These are phyloP conservation scores for Trididemnum nubilum DNA, from an alignment of 23 tunicate genomes.

Conservation along the genomic window DNA sequence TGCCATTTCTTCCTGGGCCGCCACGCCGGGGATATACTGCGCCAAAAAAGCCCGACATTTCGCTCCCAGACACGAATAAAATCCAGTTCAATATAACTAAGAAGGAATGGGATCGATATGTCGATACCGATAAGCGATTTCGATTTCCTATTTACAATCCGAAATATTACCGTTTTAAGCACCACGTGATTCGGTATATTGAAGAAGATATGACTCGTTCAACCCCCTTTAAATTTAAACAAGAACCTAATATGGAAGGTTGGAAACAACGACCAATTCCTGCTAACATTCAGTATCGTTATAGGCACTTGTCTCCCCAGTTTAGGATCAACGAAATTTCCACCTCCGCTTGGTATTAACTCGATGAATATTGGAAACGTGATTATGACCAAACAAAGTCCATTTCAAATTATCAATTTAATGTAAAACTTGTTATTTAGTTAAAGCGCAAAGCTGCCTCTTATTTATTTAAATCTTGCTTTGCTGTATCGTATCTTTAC, in stretches of 20 bases:
- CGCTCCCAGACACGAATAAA: neutral
- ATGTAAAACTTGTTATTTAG: no score
- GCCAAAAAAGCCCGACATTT: neutral
- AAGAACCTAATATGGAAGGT: constrained; percentile 20
- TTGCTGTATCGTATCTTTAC: no score
- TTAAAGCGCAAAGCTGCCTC: no score
- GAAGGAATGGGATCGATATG: constrained; percentile 4
- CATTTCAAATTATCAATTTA: no score
- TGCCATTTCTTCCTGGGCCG: neutral
- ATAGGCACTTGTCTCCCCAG: neutral
- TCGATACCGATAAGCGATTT: neutral
- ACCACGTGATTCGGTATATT: constrained; percentile 5
- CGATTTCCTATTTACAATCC: constrained; percentile 21
- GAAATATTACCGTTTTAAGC: constrained; percentile 2
- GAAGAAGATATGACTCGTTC: neutral
- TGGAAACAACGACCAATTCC: constrained; percentile 20
- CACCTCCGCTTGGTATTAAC: neutral
- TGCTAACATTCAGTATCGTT: neutral
- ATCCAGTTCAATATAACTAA: neutral
- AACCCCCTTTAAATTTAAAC: neutral
- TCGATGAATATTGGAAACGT: no score
- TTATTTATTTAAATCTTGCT: no score
- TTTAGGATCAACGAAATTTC: constrained; percentile 5
- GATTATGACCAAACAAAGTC: no score
- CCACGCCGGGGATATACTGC: neutral